Conservation (phyloP, 1,140 invertebrate species). For the Bombyx mandarina region DNA sequence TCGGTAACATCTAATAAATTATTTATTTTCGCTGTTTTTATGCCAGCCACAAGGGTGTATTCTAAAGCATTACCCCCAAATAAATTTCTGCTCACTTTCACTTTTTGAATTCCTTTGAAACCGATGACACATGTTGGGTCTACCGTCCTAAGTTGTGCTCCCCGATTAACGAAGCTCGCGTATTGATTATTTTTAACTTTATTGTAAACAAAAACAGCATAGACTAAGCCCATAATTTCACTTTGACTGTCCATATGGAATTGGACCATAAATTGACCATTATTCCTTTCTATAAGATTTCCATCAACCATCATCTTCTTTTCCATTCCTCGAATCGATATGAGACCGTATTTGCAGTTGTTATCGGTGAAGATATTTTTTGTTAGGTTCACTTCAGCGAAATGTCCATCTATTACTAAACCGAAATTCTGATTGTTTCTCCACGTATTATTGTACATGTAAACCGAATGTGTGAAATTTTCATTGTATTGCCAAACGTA, state of each 20-base stretch:
- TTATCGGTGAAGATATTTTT: slow-evolving; percentile 91
- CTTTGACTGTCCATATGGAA: slow-evolving; percentile 93
- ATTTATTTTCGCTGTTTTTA: slow-evolving; percentile 88
- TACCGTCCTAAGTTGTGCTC: slow-evolving; percentile 63
- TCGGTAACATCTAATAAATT: slow-evolving; percentile 90
- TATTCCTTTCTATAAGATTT: slow-evolving; percentile 86
- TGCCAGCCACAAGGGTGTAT: slow-evolving; percentile 94
- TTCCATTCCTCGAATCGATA: slow-evolving; percentile 95
- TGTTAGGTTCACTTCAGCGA: slow-evolving; percentile 86
- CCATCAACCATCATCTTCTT: slow-evolving; percentile 90
- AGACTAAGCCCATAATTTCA: slow-evolving; percentile 89
- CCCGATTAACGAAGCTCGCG: slow-evolving; percentile 36
- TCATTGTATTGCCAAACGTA: slow-evolving; percentile 97
- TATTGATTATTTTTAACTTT: slow-evolving; percentile 82
- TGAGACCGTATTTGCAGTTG: slow-evolving; percentile 83
- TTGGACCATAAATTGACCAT: slow-evolving; percentile 88
- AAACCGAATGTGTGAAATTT: slow-evolving; percentile 92
- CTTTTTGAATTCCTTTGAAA: slow-evolving; percentile 95
- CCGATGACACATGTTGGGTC: slow-evolving; percentile 88
- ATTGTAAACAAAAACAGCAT: slow-evolving; percentile 85
- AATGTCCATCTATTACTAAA: slow-evolving; percentile 92
- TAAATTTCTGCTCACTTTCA: slow-evolving; percentile 91
- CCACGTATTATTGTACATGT: slow-evolving; percentile 90
- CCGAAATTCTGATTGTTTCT: slow-evolving; percentile 88
- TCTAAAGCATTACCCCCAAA: slow-evolving; percentile 90